Evolutionary conservation across 2,113 vertebrate species (phyloP).

Genomic region (Trichechus manatus): DNA sequence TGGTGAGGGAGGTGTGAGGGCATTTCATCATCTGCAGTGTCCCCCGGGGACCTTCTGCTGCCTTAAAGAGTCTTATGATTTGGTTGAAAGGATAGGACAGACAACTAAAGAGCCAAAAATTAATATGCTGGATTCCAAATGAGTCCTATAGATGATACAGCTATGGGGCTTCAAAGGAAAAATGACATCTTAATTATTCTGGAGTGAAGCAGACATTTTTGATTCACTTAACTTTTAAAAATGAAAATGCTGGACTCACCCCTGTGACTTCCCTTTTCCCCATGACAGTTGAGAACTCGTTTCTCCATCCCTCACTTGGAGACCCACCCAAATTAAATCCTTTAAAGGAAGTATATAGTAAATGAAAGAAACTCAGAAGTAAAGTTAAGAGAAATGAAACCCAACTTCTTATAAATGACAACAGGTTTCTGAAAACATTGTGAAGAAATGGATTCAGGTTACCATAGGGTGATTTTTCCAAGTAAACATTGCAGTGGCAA

Average conservation of each 20-base stretch:
- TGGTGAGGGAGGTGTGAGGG: not conserved
- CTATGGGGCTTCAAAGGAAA: not conserved
- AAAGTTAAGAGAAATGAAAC: constrained; percentile 76
- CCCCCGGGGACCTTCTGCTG: not conserved
- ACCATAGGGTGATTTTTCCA: constrained; percentile 3
- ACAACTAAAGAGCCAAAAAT: not conserved
- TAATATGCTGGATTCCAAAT: not conserved
- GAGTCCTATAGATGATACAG: not conserved
- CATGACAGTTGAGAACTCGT: constrained; percentile 45
- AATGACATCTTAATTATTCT: constrained; percentile 31
- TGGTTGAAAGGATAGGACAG: not conserved
- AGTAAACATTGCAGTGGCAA: not conserved
- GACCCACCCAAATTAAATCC: constrained; percentile 35
- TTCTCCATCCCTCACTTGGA: constrained; percentile 54
- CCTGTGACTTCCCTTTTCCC: constrained; percentile 67
- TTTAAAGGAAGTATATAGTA: constrained; percentile 70
- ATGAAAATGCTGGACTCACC: not conserved
- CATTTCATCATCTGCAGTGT: not conserved
- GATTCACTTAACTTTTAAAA: constrained; percentile 42
- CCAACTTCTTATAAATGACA: constrained; percentile 54
- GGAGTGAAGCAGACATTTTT: not conserved
- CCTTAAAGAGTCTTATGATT: constrained; percentile 14
- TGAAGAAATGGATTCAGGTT: constrained; percentile 27
- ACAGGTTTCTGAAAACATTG: constrained; percentile 53
- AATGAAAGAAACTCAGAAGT: constrained; percentile 58